Base-by-base conservation (phyloP, 2,113 vertebrate species). In the Bos indicus region DNA sequence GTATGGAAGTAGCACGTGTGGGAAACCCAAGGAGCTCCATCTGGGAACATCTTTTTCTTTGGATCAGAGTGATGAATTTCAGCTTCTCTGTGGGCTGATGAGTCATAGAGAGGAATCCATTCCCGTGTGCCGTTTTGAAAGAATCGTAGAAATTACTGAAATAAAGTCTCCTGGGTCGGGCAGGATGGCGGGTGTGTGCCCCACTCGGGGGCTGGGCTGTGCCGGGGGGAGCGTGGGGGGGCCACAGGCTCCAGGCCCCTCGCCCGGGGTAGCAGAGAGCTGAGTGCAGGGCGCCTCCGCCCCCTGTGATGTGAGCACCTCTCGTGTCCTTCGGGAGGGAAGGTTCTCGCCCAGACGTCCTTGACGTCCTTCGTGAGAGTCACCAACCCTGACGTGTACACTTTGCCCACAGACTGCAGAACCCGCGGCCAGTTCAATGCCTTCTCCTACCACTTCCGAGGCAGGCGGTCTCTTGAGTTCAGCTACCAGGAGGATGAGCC, bases 391-490 rank as follows among this genome's bases (percentile, higher is more conserved):
- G 5, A 92, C 3, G 0, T 1, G 19, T 96, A 16, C 91, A 33
- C 1, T 96, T 33, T 78, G 12, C 89, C 95, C 98, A 64, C 98
- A 99, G 99, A 99, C 98, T 99, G 99, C 98, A 99, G 99, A 98
- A 99, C 99, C 91, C 99, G 99, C 98, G 99, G 99, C 43, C 99
- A 99, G 98, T 99, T 99, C 98, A 99, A 99, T 57, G 99, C 99
- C 2, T 99, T 99, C 97, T 99, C 99, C 0, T 99, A 99, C 92
- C 99, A 99, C 89, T 99, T 99, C 95, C 99, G 99, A 92, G 99
- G 99, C 91, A 99, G 99, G 90, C 99, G 99, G 46, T 99, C 99
- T 94, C 98, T 99, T 6, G 99, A 99, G 26, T 99, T 99, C 98
- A 99, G 99, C 98, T 99, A 99, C 98, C 98, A 89, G 62, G 99